Conservation (phyloP, 2,113 vertebrate genomes). For the Psammodynastes pulverulentus region DNA sequence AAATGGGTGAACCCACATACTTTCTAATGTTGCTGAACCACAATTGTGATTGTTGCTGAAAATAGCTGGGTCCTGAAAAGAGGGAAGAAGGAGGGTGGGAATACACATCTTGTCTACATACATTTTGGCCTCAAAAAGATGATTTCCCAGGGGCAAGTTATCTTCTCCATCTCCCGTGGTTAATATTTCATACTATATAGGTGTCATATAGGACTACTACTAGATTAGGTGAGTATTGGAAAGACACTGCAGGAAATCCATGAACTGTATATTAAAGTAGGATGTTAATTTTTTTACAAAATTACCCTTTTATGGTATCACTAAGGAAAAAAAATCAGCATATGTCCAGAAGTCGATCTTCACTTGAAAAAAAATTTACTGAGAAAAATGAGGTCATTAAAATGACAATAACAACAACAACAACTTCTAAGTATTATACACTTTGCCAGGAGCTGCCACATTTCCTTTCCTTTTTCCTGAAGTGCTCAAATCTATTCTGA, state of each 20-base stretch:
- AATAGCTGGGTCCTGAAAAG: neutral
- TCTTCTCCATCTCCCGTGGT: neutral
- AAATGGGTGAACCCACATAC: neutral
- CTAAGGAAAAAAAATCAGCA: neutral
- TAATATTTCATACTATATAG: neutral
- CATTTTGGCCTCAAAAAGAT: neutral
- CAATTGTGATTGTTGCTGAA: neutral
- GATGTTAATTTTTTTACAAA: neutral
- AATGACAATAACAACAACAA: neutral
- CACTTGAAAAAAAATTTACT: neutral
- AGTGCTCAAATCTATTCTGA: neutral
- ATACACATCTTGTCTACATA: neutral
- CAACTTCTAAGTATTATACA: neutral
- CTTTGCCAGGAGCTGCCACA: neutral
- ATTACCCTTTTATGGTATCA: neutral
- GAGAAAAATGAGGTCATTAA: neutral
- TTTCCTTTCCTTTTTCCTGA: neutral
- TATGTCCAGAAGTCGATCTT: neutral
- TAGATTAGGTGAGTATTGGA: neutral
- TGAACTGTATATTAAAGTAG: neutral
- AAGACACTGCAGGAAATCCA: neutral
- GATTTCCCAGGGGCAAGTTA: neutral
- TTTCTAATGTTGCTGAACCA: neutral
- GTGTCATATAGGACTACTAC: neutral
- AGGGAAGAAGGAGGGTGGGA: neutral